A percentile compares a stretch with the other conserved stretches of the same genome.
Evolutionary conservation across 2,113 vertebrate species (phyloP).

Genomic region (Entelurus aequoreus): DNA sequence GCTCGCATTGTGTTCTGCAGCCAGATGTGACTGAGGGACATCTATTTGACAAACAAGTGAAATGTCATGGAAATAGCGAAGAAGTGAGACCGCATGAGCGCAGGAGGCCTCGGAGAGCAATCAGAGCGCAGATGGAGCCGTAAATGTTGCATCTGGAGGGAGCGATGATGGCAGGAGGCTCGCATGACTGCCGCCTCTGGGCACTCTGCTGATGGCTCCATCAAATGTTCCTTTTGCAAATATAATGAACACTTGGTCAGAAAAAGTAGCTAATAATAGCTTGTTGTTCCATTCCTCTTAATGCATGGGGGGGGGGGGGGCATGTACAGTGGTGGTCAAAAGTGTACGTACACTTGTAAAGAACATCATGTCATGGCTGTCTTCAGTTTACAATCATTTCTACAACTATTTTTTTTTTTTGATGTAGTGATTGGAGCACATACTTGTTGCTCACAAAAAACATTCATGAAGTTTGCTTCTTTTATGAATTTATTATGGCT

Average conservation of each 20-base stretch:
- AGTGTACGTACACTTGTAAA: too few species aligned
- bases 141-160: slow-evolving; percentile 51
- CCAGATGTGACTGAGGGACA: background rate
- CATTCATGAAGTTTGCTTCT: too few species aligned
- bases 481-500: too few species aligned
- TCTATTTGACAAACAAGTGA: slow-evolving; percentile 15
- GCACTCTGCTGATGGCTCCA: slow-evolving; percentile 32
- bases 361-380: too few species aligned
- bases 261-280: slow-evolving; percentile 14
- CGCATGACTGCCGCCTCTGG: slow-evolving; percentile 42
- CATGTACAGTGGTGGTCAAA: too few species aligned
- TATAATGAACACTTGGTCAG: slow-evolving; percentile 25
- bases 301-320: too few species aligned
- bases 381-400: too few species aligned
- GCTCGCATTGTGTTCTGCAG: background rate
- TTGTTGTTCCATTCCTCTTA: background rate
- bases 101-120: slow-evolving; percentile 35
- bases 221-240: slow-evolving; percentile 32
- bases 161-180: slow-evolving; percentile 34
- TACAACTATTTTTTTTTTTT: too few species aligned
- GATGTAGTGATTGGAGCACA: too few species aligned
- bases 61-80: slow-evolving; percentile 1
- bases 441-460: too few species aligned
- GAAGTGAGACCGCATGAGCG: slow-evolving; percentile 7
- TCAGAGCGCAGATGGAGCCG: slow-evolving; percentile 52